These are phyloP conservation scores for Scyliorhinus canicula DNA, from an alignment of 2,797 vertebrate species.

Conservation along the genomic window DNA sequence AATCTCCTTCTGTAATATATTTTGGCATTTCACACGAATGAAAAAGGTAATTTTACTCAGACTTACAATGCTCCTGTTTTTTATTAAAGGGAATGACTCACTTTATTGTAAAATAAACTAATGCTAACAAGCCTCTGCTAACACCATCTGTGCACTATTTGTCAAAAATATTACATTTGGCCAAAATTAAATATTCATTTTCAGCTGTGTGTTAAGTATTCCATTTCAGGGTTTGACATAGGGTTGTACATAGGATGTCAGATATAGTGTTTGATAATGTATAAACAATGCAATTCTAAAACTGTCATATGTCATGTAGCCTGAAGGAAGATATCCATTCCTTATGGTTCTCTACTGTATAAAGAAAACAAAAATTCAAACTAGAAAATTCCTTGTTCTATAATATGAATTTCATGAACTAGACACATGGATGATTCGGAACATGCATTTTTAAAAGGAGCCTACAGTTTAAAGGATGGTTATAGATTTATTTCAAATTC, in stretches of 20 bases:
- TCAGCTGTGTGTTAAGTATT: not conserved
- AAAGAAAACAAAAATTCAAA: not conserved
- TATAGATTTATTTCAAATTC: not conserved
- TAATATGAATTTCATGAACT: not conserved
- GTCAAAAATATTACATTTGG: slow-evolving; percentile 10
- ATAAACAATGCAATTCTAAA: slow-evolving; percentile 6
- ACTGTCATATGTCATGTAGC: not conserved
- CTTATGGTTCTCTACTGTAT: not conserved
- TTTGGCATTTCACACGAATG: slow-evolving; percentile 21
- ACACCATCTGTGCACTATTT: not conserved
- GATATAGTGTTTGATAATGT: not conserved
- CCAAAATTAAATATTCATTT: slow-evolving; percentile 22
- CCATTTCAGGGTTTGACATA: not conserved
- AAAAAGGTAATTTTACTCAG: slow-evolving; percentile 27
- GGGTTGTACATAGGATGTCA: not conserved
- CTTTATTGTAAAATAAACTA: slow-evolving; percentile 47
- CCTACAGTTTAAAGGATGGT: not conserved
- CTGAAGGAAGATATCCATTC: not conserved
- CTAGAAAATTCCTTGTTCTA: not conserved
- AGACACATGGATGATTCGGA: not conserved
- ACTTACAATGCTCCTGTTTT: slow-evolving; percentile 40
- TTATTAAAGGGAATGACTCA: slow-evolving; percentile 64
- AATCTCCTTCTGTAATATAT: slow-evolving; percentile 35
- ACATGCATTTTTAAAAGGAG: not conserved
- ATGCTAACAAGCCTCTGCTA: slow-evolving; percentile 49